Evolutionary conservation across 2,797 vertebrate genomes (phyloP).

Genomic region (Cetoscarus ocellatus): DNA sequence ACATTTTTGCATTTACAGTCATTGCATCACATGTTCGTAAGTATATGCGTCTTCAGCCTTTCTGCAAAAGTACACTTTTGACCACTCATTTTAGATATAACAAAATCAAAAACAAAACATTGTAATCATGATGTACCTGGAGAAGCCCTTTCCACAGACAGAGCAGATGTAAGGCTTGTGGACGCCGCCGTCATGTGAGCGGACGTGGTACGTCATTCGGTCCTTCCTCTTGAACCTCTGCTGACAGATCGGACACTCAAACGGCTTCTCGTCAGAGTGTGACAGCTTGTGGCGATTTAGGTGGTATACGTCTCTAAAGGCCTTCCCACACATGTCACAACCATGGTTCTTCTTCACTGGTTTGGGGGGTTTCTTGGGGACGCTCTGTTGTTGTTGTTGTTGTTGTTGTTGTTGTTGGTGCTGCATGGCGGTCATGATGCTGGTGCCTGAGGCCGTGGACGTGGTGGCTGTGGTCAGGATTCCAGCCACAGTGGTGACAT

Average conservation of each 20-base stretch:
- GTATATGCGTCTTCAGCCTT: no score
- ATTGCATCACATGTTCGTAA: no score
- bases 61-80: no score
- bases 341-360: conserved; percentile 98
- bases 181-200: conserved; percentile 96
- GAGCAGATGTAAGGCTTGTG: conserved; percentile 98
- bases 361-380: conserved; percentile 94
- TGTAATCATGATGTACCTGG: conserved; percentile 85
- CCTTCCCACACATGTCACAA: conserved; percentile 98
- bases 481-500: conserved; percentile 94
- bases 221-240: conserved; percentile 99
- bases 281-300: conserved; percentile 98
- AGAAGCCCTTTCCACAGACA: conserved; percentile 98
- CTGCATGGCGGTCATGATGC: conserved; percentile 79
- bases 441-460: conserved; percentile 87
- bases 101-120: no score
- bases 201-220: conserved; percentile 98
- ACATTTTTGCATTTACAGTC: no score
- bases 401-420: conserved; percentile 85
- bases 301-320: conserved; percentile 97
- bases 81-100: no score
- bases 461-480: conserved; percentile 95
- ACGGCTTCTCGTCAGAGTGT: conserved; percentile 97
- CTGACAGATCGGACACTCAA: conserved; percentile 97
- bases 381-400: conserved; percentile 83